Conservation (phyloP, 2,113 vertebrate species). For the Psammodynastes pulverulentus region DNA sequence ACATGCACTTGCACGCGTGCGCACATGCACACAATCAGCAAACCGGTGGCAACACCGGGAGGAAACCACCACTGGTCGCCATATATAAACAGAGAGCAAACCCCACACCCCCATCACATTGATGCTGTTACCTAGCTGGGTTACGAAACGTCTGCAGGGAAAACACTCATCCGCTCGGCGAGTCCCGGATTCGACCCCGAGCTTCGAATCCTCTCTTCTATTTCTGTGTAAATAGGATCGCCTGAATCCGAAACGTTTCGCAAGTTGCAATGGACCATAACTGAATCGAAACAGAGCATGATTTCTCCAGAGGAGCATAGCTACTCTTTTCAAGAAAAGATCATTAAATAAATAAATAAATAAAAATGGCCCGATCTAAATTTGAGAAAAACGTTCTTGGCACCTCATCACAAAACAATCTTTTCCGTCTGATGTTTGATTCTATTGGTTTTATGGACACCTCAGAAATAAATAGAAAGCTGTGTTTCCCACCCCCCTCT, state of each 20-base stretch:
- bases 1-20: too few species aligned
- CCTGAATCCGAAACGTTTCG: background rate
- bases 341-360: background rate
- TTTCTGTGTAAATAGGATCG: background rate
- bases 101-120: too few species aligned
- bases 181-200: too few species aligned
- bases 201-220: background rate
- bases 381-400: background rate
- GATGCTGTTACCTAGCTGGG: background rate
- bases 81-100: too few species aligned
- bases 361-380: background rate
- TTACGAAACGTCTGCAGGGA: background rate
- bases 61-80: too few species aligned
- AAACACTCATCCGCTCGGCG: background rate
- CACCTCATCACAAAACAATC: background rate
- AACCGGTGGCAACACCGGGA: too few species aligned
- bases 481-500: conserved; percentile 31
- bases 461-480: conserved; percentile 24
- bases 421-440: background rate
- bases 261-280: background rate
- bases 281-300: background rate
- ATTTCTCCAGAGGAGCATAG: background rate
- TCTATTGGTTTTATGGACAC: background rate
- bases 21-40: too few species aligned
- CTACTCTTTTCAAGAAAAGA: background rate